Percentiles rank a stretch among this genome's conserved stretches.
phyloP scores from a whole-genome alignment of 2,797 vertebrate species.

The Alcedo atthis region DNA sequence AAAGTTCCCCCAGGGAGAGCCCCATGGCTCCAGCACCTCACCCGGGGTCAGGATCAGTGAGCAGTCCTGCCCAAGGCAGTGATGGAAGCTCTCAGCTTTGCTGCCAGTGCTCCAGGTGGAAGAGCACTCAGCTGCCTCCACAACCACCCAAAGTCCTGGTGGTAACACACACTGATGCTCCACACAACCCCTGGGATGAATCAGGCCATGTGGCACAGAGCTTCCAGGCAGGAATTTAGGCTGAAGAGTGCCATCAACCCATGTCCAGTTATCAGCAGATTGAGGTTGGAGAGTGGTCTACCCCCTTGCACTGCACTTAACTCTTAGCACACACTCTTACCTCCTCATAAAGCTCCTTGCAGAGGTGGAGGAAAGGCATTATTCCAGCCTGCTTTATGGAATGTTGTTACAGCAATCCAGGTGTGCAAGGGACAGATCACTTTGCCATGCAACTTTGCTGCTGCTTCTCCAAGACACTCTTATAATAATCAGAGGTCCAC shows the following conservation, averaged over 20 bases:
- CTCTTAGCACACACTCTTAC: background rate
- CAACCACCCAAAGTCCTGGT: background rate
- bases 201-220: background rate
- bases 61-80: background rate
- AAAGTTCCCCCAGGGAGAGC: background rate
- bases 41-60: background rate
- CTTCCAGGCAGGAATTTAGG: background rate
- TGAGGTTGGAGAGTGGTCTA: accelerated
- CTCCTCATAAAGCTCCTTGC: background rate
- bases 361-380: background rate
- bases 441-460: background rate
- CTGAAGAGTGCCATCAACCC: background rate
- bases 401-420: background rate
- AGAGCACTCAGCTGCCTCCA: background rate
- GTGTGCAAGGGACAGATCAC: background rate
- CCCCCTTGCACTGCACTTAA: background rate
- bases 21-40: background rate
- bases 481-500: background rate
- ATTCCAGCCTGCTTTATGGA: background rate
- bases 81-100: background rate
- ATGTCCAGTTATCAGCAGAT: accelerated
- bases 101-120: background rate
- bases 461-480: background rate
- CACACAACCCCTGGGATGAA: background rate
- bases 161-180: background rate